These are phyloP conservation scores for Australoheros scitulus DNA, from an alignment of 2,113 vertebrate species.

Conservation along the genomic window DNA sequence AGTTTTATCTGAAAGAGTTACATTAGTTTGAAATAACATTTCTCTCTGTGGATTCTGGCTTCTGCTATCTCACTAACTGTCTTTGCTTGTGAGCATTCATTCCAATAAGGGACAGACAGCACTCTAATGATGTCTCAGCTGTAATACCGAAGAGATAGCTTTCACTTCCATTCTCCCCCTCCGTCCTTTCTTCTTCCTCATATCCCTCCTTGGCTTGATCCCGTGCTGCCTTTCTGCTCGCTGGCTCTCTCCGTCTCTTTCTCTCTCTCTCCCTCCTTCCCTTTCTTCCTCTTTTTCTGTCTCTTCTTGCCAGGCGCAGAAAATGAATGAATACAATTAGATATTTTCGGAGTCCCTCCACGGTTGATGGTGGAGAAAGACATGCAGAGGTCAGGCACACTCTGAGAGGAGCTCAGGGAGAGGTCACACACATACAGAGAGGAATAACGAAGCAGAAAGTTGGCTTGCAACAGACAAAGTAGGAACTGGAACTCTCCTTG, in stretches of 20 bases:
- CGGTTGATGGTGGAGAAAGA: slow-evolving; percentile 49
- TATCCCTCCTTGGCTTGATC: slow-evolving; percentile 29
- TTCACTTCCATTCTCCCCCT: slow-evolving; percentile 5
- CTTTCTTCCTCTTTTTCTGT: slow-evolving; percentile 6
- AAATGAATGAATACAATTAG: slow-evolving; percentile 88
- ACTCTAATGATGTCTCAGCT: slow-evolving; percentile 58
- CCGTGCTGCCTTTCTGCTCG: slow-evolving; percentile 21
- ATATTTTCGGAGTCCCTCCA: slow-evolving; percentile 80
- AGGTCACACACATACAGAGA: slow-evolving; percentile 47
- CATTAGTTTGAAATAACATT: slow-evolving; percentile 24
- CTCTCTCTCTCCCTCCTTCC: slow-evolving; percentile 31
- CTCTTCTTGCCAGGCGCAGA: slow-evolving; percentile 76
- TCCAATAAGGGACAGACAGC: slow-evolving; percentile 55
- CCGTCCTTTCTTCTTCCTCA: slow-evolving; percentile 30
- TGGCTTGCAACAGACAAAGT: slow-evolving; percentile 61
- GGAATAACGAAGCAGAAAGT: slow-evolving; percentile 64
- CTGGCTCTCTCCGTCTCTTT: slow-evolving; percentile 40
- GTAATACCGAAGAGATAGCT: slow-evolving; percentile 37
- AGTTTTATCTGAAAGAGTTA: slow-evolving; percentile 12
- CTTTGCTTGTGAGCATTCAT: slow-evolving; percentile 61
- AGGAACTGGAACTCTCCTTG: slow-evolving; percentile 52
- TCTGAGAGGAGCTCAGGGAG: slow-evolving; percentile 51
- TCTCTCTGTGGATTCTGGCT: slow-evolving; percentile 10
- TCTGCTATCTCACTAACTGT: slow-evolving; percentile 31
- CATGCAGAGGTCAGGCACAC: slow-evolving; percentile 66